Evolutionary conservation across 2,888 invertebrate genomes (phyloP).

Genomic region (Aromia moschata): DNA sequence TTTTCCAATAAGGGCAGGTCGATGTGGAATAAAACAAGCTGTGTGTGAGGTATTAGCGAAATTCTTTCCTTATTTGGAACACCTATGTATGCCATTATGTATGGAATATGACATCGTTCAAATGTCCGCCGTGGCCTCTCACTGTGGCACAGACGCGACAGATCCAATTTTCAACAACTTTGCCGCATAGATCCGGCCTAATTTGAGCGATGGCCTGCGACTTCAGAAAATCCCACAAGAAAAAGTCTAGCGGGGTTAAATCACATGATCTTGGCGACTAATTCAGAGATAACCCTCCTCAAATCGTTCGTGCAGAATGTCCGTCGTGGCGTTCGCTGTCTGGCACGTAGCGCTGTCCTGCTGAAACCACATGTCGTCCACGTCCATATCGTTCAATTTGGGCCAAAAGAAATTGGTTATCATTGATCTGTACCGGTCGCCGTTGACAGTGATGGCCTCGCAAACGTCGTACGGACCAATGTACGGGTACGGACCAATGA

Average conservation of each 20-base stretch:
- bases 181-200: too few species aligned
- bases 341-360: not conserved
- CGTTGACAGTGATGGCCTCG: not conserved
- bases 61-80: too few species aligned
- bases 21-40: too few species aligned
- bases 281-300: not conserved
- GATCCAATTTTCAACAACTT: too few species aligned
- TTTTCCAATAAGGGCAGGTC: too few species aligned
- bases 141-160: too few species aligned
- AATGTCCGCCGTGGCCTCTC: too few species aligned
- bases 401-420: not conserved
- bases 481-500: too few species aligned
- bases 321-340: not conserved
- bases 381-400: not conserved
- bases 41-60: too few species aligned
- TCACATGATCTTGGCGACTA: not conserved
- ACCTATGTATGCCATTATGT: too few species aligned
- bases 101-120: too few species aligned
- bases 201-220: not conserved
- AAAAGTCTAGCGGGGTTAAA: not conserved
- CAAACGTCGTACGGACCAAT: not conserved
- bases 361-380: not conserved
- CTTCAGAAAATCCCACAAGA: not conserved
- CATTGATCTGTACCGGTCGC: not conserved
- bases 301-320: not conserved